Percentiles rank a stretch among this genome's conserved stretches.
phyloP scores from a whole-genome alignment of 2,797 vertebrate genomes.

The Helarctos malayanus region DNA sequence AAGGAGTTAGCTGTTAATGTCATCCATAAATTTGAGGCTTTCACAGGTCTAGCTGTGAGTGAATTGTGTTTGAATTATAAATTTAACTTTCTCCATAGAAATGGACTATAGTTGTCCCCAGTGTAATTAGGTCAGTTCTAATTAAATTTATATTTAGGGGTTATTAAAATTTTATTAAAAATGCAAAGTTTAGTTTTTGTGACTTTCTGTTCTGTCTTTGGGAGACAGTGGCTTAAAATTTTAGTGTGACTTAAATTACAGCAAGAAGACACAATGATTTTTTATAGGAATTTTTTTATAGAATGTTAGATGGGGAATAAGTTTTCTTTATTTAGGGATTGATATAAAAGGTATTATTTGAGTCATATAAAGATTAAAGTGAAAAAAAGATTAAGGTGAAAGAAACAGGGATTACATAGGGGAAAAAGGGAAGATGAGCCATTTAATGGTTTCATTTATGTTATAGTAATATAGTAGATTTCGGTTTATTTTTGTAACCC shows the following conservation, averaged over 20 bases:
- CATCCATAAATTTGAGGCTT: not conserved
- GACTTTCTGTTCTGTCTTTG: not conserved
- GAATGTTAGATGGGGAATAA: not conserved
- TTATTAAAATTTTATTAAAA: conserved; percentile 20
- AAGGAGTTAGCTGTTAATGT: not conserved
- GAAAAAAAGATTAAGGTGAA: not conserved
- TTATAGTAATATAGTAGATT: not conserved
- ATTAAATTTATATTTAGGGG: not conserved
- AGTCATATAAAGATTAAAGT: not conserved
- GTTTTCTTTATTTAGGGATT: not conserved
- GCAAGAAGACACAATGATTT: not conserved
- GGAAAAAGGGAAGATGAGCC: not conserved
- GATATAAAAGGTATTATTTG: conserved; percentile 30
- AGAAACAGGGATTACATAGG: not conserved
- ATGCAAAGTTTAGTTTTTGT: not conserved
- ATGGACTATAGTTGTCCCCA: not conserved
- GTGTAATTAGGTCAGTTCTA: not conserved
- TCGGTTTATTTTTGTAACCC: conserved; percentile 42
- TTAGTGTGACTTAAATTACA: conserved; percentile 37
- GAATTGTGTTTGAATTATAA: conserved; percentile 52
- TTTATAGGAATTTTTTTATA: conserved; percentile 46
- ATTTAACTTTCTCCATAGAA: conserved; percentile 53
- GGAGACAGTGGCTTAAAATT: conserved; percentile 13
- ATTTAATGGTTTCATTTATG: conserved; percentile 23
- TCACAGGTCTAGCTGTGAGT: not conserved